Conservation (phyloP, 2,113 vertebrate species). For the Percopsis transmontana region DNA sequence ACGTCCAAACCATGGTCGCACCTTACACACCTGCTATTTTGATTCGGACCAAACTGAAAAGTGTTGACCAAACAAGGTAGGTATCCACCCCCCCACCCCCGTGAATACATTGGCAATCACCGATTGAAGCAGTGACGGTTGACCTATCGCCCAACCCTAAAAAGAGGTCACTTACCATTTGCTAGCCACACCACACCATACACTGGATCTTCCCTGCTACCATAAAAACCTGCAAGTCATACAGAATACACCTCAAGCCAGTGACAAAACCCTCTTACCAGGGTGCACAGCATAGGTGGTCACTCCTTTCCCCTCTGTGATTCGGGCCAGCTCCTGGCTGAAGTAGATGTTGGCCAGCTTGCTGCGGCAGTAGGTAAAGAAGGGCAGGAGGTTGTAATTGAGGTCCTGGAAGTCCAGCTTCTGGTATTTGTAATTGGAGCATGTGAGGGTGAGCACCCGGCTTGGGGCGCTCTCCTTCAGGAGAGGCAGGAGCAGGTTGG, state of each 20-base stretch:
- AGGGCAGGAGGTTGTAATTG: slow-evolving; percentile 81
- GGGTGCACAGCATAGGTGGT: slow-evolving; percentile 77
- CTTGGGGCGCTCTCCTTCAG: slow-evolving; percentile 79
- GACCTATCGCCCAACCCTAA: no score
- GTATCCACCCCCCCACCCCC: no score
- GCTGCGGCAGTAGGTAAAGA: slow-evolving; percentile 83
- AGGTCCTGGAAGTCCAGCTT: slow-evolving; percentile 81
- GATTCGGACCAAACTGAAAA: no score
- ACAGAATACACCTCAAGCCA: not conserved
- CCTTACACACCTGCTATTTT: no score
- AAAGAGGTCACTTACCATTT: no score
- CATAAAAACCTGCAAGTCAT: not conserved
- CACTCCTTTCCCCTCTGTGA: slow-evolving; percentile 76
- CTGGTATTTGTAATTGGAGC: slow-evolving; percentile 80
- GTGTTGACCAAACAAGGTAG: no score
- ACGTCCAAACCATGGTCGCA: no score
- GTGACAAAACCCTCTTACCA: slow-evolving; percentile 55
- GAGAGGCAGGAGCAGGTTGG: slow-evolving; percentile 75
- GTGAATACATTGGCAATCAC: no score
- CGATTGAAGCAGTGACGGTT: no score
- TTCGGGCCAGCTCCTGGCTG: slow-evolving; percentile 76
- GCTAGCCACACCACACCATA: no score
- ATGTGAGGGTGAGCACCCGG: slow-evolving; percentile 79
- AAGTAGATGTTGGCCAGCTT: slow-evolving; percentile 85
- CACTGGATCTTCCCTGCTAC: not conserved